Evolutionary conservation across 2,888 invertebrate species (phyloP).

Genomic region (Cephus nigrinus): DNA sequence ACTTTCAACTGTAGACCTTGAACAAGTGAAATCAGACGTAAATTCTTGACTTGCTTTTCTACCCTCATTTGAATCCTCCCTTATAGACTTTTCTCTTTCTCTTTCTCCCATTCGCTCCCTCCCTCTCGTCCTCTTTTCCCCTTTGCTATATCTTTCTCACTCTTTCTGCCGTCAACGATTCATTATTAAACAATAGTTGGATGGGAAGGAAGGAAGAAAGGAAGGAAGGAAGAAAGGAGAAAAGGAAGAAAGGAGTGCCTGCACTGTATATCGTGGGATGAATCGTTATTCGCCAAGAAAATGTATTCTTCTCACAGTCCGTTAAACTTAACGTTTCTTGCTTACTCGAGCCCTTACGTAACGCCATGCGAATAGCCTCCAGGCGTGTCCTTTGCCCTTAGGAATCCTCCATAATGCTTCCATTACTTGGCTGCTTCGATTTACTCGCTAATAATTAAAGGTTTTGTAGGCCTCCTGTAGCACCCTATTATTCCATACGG

Average conservation of each 20-base stretch:
- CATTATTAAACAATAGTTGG: conserved; percentile 32
- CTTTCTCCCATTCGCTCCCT: background rate
- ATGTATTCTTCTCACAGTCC: conserved; percentile 5
- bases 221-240: background rate
- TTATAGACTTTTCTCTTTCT: too few species aligned
- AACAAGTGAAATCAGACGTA: conserved; percentile 41
- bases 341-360: background rate
- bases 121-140: conserved; percentile 18
- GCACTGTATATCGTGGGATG: background rate
- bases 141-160: conserved; percentile 13
- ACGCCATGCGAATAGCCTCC: background rate
- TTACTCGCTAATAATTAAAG: too few species aligned
- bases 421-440: too few species aligned
- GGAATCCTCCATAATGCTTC: too few species aligned
- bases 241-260: background rate
- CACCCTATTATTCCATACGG: too few species aligned
- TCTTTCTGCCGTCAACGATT: conserved; percentile 24
- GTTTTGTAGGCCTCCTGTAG: too few species aligned
- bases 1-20: conserved; percentile 31
- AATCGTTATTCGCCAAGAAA: conserved; percentile 1
- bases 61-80: conserved; percentile 18
- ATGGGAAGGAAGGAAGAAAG: background rate
- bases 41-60: conserved; percentile 34
- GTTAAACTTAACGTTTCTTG: background rate
- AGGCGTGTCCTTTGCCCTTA: background rate